Evolutionary conservation across 2,113 vertebrate genomes (phyloP).

Genomic region (Benitochromis conjunctus): DNA sequence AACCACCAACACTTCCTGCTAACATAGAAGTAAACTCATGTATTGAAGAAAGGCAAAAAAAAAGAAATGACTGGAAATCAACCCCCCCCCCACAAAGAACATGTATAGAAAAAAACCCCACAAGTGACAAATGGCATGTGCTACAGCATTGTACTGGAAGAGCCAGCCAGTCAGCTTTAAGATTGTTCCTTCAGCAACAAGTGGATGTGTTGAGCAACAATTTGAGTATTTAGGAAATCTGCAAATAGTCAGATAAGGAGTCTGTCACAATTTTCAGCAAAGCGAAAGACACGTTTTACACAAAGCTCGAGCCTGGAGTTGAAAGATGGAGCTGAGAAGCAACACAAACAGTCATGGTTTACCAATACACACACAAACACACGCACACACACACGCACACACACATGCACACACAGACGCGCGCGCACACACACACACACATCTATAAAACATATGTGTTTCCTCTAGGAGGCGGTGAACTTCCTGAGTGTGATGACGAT

Average conservation of each 20-base stretch:
- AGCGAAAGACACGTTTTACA: background rate
- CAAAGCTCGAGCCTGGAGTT: background rate
- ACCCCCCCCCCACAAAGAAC: background rate
- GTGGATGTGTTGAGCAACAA: background rate
- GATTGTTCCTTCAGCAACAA: background rate
- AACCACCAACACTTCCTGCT: background rate
- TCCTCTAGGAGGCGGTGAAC: slow-evolving; percentile 82
- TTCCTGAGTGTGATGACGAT: slow-evolving; percentile 90
- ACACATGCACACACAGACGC: background rate
- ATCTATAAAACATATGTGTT: background rate
- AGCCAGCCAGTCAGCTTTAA: slow-evolving; percentile 64
- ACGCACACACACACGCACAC: background rate
- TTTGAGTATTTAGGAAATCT: background rate
- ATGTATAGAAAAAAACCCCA: background rate
- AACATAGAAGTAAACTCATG: background rate
- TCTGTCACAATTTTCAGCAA: slow-evolving; percentile 40
- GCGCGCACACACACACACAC: background rate
- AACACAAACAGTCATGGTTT: background rate
- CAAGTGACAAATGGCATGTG: background rate
- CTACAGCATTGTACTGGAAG: slow-evolving; percentile 45
- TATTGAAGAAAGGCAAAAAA: background rate
- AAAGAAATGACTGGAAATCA: background rate
- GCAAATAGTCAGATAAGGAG: slow-evolving; percentile 14
- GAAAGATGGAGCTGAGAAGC: background rate
- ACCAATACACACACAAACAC: background rate